A percentile compares a stretch with the other conserved stretches of the same genome.
phyloP scores from a whole-genome alignment of 2,797 vertebrate genomes.

The Protonibea diacanthus region DNA sequence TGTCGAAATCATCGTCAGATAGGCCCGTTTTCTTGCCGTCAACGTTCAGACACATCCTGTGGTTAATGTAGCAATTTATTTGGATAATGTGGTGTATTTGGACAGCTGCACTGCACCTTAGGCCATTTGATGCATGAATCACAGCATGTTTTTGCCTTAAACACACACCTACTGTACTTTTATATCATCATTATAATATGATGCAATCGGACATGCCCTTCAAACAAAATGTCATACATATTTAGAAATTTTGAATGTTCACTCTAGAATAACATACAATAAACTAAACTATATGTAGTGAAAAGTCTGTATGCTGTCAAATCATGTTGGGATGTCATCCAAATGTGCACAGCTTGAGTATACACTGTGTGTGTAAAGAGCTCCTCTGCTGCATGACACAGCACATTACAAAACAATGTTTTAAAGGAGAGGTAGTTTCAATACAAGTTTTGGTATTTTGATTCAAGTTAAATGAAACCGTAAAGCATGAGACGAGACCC shows the following conservation, averaged over 20 bases:
- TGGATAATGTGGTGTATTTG: constrained; percentile 51
- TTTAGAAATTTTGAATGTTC: constrained; percentile 12
- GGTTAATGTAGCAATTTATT: constrained; percentile 42
- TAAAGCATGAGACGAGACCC: constrained; percentile 77
- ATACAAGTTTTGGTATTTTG: constrained; percentile 72
- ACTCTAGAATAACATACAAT: constrained; percentile 10
- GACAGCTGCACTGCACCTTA: constrained; percentile 47
- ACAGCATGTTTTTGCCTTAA: constrained; percentile 58
- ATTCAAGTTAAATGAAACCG: constrained; percentile 77
- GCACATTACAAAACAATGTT: constrained; percentile 70
- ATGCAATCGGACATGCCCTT: constrained; percentile 37
- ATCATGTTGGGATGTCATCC: constrained; percentile 29
- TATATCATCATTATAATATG: constrained; percentile 59
- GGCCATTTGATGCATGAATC: constrained; percentile 60
- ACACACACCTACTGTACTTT: constrained; percentile 45
- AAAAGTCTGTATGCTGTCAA: constrained; percentile 2
- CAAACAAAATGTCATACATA: neutral
- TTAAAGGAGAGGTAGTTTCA: constrained; percentile 64
- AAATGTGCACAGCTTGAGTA: constrained; percentile 35
- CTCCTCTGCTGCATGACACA: constrained; percentile 72
- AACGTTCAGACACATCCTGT: constrained; percentile 62
- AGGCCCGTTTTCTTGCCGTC: constrained; percentile 11
- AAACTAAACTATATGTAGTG: neutral
- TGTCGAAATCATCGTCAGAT: constrained; percentile 25
- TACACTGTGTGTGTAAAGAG: constrained; percentile 26